Conservation (phyloP, 2,113 vertebrate genomes). For the Tringa solitaria region DNA sequence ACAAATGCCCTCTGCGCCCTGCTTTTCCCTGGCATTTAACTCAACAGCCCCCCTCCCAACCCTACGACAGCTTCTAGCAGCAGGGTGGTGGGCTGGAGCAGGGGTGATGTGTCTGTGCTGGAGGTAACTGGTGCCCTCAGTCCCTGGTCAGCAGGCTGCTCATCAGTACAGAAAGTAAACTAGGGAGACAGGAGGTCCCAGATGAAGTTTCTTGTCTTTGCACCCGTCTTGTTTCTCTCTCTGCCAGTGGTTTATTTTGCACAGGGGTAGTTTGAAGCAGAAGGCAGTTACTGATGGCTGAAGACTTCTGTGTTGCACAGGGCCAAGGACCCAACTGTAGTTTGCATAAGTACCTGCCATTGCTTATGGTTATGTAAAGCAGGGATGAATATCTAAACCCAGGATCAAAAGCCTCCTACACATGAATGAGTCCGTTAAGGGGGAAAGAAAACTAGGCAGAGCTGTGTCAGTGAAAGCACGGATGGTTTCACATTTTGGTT, state of each 20-base stretch:
- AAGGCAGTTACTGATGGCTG: background rate
- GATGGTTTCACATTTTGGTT: slow-evolving; percentile 66
- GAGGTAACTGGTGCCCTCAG: background rate
- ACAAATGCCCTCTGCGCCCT: fast-evolving
- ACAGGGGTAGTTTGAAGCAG: background rate
- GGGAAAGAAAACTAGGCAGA: slow-evolving; percentile 32
- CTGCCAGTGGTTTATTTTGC: background rate
- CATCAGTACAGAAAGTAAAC: background rate
- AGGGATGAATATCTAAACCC: slow-evolving; percentile 63
- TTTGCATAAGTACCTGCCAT: slow-evolving; percentile 58
- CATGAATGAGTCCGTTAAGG: slow-evolving; percentile 65
- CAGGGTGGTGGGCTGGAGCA: background rate
- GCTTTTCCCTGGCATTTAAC: background rate
- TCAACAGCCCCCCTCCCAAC: fast-evolving
- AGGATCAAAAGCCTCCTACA: slow-evolving; percentile 72
- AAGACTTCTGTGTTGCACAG: background rate
- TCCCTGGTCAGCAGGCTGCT: too few species aligned
- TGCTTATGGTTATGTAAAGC: slow-evolving; percentile 67
- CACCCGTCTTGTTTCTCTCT: background rate
- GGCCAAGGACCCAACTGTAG: background rate
- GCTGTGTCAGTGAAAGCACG: slow-evolving; percentile 49
- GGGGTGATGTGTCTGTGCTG: too few species aligned
- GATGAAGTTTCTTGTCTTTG: background rate
- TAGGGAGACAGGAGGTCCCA: background rate
- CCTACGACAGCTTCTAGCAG: background rate